These are phyloP conservation scores for Calephelis nemesis DNA, from an alignment of 1,140 invertebrate species.

Conservation along the genomic window DNA sequence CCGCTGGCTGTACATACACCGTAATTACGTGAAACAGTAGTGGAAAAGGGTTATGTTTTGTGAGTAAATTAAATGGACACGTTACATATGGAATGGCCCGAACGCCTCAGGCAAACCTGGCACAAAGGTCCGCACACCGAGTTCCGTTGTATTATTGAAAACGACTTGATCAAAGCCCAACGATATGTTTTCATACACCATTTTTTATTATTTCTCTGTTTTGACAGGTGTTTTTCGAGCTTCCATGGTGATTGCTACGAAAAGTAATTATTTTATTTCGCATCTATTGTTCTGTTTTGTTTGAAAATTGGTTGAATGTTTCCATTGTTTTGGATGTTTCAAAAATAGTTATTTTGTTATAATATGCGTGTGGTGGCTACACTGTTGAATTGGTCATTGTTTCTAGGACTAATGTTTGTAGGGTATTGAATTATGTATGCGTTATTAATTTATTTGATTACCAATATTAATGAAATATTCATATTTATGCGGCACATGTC, in stretches of 20 bases:
- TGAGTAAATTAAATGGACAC: constrained; percentile 68
- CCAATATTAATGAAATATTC: too few species aligned
- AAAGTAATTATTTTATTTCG: constrained; percentile 45
- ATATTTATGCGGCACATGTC: too few species aligned
- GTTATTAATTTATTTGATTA: too few species aligned
- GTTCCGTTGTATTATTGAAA: constrained; percentile 67
- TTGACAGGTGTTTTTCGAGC: constrained; percentile 60
- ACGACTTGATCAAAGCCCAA: constrained; percentile 73
- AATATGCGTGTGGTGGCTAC: too few species aligned
- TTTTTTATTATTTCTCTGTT: constrained; percentile 58
- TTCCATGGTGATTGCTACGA: constrained; percentile 48
- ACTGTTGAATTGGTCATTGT: too few species aligned
- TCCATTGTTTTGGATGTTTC: constrained; percentile 9
- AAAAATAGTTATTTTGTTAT: constrained; percentile 4
- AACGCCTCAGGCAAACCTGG: constrained; percentile 42
- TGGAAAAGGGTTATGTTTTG: constrained; percentile 51
- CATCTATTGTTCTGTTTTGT: constrained; percentile 26
- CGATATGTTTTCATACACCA: constrained; percentile 68
- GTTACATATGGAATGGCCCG: constrained; percentile 48
- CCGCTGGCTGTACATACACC: constrained; percentile 15
- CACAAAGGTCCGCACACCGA: constrained; percentile 51
- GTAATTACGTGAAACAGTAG: constrained; percentile 42
- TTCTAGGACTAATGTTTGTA: too few species aligned
- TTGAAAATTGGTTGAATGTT: constrained; percentile 7
- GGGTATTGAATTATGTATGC: too few species aligned